Conservation (phyloP, 2,888 invertebrate species). For the Phania funesta region DNA sequence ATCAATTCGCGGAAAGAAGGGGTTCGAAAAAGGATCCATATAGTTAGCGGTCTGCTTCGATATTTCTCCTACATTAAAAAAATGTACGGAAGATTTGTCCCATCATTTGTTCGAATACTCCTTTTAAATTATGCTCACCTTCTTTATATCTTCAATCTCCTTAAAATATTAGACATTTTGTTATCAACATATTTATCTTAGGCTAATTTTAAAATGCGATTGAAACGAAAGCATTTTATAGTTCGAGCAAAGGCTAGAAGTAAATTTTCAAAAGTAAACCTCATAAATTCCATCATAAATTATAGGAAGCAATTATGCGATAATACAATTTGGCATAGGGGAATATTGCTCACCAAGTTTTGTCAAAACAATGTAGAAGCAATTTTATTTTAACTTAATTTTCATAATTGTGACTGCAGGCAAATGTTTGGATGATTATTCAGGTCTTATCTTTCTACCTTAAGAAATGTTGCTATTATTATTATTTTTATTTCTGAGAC, state of each 20-base stretch:
- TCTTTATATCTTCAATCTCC: background rate
- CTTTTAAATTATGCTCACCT: no score
- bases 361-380: background rate
- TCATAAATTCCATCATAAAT: constrained; percentile 33
- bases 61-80: no score
- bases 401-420: background rate
- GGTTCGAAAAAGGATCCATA: no score
- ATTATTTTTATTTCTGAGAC: background rate
- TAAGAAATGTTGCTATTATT: background rate
- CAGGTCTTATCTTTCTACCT: background rate
- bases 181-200: background rate
- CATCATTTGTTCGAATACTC: no score
- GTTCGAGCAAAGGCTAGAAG: background rate
- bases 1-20: no score
- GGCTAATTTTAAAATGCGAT: background rate
- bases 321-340: constrained; percentile 5
- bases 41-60: no score
- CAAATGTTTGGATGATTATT: background rate
- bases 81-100: no score
- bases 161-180: background rate
- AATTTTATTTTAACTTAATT: background rate
- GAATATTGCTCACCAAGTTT: constrained; percentile 7
- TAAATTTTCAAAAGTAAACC: background rate
- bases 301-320: constrained; percentile 7
- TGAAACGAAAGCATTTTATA: background rate